Evolutionary conservation across 2,888 invertebrate genomes (phyloP).

Genomic region (Drosophila vallismaia): DNA sequence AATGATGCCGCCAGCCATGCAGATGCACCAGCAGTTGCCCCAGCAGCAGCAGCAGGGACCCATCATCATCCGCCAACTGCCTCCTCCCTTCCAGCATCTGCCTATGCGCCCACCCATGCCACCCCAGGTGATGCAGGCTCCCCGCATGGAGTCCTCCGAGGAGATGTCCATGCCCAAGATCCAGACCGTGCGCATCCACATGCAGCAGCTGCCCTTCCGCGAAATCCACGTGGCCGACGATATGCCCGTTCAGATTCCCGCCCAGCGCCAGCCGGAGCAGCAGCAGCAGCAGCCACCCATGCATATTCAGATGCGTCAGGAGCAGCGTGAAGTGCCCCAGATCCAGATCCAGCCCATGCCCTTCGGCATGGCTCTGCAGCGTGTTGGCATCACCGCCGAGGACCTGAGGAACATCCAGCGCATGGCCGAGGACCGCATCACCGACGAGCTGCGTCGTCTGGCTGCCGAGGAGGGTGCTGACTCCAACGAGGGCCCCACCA

Average conservation of each 20-base stretch:
- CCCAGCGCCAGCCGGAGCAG: constrained; percentile 55
- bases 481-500: constrained; percentile 73
- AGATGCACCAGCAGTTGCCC: constrained; percentile 78
- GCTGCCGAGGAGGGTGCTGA: constrained; percentile 80
- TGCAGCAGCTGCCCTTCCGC: constrained; percentile 84
- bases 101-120: constrained; percentile 83
- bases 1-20: constrained; percentile 80
- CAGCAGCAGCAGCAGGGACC: constrained; percentile 76
- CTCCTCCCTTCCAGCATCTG: constrained; percentile 83
- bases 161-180: constrained; percentile 65
- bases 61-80: constrained; percentile 81
- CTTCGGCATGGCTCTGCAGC: constrained; percentile 82
- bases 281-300: constrained; percentile 64
- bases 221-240: constrained; percentile 83
- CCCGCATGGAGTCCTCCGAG: constrained; percentile 83
- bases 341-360: constrained; percentile 83
- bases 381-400: constrained; percentile 83
- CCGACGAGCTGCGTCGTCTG: constrained; percentile 82
- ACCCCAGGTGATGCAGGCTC: constrained; percentile 84
- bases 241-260: constrained; percentile 80
- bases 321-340: constrained; percentile 67
- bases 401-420: constrained; percentile 84
- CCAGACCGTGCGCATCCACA: constrained; percentile 83
- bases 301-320: constrained; percentile 46
- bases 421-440: constrained; percentile 83